These are phyloP conservation scores for Sphaerodactylus townsendi DNA, from an alignment of 2,113 vertebrate genomes.

Conservation along the genomic window DNA sequence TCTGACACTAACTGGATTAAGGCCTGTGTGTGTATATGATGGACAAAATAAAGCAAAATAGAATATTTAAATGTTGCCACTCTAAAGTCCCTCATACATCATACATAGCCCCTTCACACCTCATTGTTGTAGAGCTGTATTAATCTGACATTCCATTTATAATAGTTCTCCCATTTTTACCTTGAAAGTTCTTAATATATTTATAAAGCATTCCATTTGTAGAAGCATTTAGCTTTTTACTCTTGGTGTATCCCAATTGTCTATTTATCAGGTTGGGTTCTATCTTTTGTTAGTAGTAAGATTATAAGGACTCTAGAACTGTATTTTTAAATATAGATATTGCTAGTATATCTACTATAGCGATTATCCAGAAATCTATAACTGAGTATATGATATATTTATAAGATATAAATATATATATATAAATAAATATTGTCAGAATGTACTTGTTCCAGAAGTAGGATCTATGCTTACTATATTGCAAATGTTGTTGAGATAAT, in stretches of 20 bases:
- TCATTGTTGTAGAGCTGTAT: conserved; percentile 62
- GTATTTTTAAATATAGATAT: conserved; percentile 74
- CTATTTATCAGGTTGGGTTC: conserved; percentile 70
- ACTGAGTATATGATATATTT: conserved; percentile 77
- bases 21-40: conserved; percentile 35
- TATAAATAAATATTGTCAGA: conserved; percentile 70
- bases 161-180: conserved; percentile 55
- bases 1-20: neutral
- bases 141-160: conserved; percentile 65
- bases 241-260: conserved; percentile 72
- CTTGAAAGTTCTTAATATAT: conserved; percentile 62
- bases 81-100: conserved; percentile 32
- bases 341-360: conserved; percentile 72
- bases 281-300: conserved; percentile 68
- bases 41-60: conserved; percentile 57
- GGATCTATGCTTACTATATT: conserved; percentile 72
- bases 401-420: conserved; percentile 62
- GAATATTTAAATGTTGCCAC: conserved; percentile 60
- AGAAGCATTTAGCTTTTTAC: conserved; percentile 71
- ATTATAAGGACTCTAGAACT: conserved; percentile 66
- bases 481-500: conserved; percentile 65
- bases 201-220: conserved; percentile 69
- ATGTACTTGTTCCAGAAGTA: conserved; percentile 70
- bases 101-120: conserved; percentile 52
- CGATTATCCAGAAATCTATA: conserved; percentile 72